Base-by-base conservation (phyloP, 53 echinoderm and acorn worm species). In the Paelopatides confundens region DNA sequence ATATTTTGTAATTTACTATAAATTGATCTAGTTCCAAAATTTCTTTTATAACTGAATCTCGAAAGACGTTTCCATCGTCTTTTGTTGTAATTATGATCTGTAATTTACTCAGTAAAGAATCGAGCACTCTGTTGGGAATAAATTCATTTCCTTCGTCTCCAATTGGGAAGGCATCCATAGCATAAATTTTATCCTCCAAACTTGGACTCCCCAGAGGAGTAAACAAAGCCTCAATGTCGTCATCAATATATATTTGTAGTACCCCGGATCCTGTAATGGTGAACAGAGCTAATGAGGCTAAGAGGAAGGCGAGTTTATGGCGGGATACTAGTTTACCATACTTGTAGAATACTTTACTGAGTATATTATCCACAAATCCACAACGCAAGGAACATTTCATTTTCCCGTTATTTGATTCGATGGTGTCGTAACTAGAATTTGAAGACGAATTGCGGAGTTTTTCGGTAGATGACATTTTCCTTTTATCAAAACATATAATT, bases 181-280 rank as follows among this genome's bases (percentile, higher is more conserved):
- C 81, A 28, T 40, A 82, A 21, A 81, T 65, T 0, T 90, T 86
- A 69, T 99, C 99, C 17, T 67, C 63, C 15, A 92, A 88, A 10
- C 94, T 92, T 14, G 86, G 86, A 81, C 99, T 96, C 38, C 92
- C 91, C 26, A 90, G 82, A 0, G 95, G 99, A 1, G 95, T 96
- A 48, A 99, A 99, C 64, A 99, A 88, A 65, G 95, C 89, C 83
- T 96, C 99, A 9, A 99, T 95, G 34, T 99, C 90, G 14, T 86
- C 89, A 27, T 99, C 94, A 1, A 95, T 63, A 31, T 82, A 17
- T 14, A 95, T 90, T 35, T 92, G 93, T 51, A 81, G 67, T 15
- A 96, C 37, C 52, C 99, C 99, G 4, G 90, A 62, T 79, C 69
- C 63, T 2, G 92, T 81, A 35, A 95, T 77, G 13, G 82, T 69